Percentiles rank a stretch among this genome's conserved stretches.
Evolutionary conservation across 2,113 vertebrate species (phyloP).

Genomic region (Campylomormyrus numenius): DNA sequence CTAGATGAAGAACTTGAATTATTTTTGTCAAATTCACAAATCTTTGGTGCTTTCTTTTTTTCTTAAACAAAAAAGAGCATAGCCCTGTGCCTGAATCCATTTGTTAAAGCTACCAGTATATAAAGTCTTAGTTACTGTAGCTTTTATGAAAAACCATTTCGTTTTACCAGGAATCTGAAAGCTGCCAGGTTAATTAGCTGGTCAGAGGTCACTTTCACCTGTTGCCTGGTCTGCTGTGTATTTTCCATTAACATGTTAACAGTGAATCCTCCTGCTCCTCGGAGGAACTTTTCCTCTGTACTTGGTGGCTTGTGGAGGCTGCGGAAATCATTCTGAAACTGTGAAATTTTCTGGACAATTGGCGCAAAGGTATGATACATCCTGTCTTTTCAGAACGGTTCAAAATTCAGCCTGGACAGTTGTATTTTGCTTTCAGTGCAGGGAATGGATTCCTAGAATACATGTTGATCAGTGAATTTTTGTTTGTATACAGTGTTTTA

Average conservation of each 20-base stretch:
- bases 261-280: not conserved
- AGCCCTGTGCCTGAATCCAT: not conserved
- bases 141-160: constrained; percentile 22
- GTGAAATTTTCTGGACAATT: not conserved
- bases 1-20: not conserved
- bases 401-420: not conserved
- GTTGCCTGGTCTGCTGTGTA: not conserved
- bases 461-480: not conserved
- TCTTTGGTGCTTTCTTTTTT: not conserved
- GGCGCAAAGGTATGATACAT: not conserved
- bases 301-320: not conserved
- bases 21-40: not conserved
- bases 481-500: not conserved
- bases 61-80: not conserved
- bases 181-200: not conserved
- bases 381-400: not conserved
- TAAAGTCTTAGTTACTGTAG: not conserved
- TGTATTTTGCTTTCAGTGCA: not conserved
- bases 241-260: not conserved
- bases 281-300: not conserved
- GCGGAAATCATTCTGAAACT: not conserved
- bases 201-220: constrained; percentile 19
- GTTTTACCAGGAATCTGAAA: constrained; percentile 24
- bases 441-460: not conserved
- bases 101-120: not conserved